These are phyloP conservation scores for Suricata suricatta DNA, from an alignment of 2,113 vertebrate genomes.

Conservation along the genomic window DNA sequence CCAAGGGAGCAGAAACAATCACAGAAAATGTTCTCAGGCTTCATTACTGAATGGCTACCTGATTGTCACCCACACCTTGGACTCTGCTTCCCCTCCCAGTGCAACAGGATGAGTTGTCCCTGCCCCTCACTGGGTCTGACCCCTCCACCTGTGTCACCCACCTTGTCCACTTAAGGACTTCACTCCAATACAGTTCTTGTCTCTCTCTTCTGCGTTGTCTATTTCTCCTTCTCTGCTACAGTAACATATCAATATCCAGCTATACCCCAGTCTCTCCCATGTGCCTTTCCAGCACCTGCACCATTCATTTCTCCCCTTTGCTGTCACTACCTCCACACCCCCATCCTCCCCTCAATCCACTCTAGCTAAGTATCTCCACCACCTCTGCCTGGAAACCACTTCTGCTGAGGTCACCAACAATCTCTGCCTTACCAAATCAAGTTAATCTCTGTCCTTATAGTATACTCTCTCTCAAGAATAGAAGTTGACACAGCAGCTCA, in stretches of 20 bases:
- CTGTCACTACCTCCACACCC: background rate
- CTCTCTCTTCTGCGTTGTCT: background rate
- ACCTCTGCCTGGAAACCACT: background rate
- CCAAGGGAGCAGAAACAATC: background rate
- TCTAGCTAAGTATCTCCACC: background rate
- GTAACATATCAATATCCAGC: background rate
- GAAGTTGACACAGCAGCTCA: background rate
- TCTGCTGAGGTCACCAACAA: background rate
- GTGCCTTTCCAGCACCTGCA: background rate
- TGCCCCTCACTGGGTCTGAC: background rate
- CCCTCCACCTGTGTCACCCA: accelerated
- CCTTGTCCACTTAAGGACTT: background rate
- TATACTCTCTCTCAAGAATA: background rate
- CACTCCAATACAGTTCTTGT: background rate
- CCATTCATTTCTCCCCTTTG: background rate
- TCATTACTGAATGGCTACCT: background rate
- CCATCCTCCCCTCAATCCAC: background rate
- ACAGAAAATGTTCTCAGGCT: background rate
- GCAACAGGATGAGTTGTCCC: background rate
- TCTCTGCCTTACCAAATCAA: background rate
- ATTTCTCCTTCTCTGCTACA: background rate
- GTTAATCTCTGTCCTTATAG: background rate
- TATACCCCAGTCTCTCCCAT: background rate
- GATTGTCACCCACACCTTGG: background rate
- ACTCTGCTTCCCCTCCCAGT: background rate